Evolutionary conservation across 2,797 vertebrate species (phyloP).

Genomic region (Thripadectes ignobilis): DNA sequence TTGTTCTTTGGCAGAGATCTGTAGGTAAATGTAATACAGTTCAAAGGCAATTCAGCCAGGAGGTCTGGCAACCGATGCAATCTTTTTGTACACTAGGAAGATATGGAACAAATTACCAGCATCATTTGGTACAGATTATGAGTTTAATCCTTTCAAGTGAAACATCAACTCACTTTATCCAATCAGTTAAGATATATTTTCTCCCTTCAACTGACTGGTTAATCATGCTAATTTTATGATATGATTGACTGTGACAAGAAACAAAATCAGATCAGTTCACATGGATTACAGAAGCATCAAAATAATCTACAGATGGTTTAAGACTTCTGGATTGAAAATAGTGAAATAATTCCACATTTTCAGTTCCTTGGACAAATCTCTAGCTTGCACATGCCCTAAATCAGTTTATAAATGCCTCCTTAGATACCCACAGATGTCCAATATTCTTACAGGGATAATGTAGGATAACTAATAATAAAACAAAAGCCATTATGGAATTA

Average conservation of each 20-base stretch:
- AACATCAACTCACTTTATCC: not conserved
- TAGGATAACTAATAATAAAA: not conserved
- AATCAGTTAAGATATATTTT: not conserved
- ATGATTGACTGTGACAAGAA: not conserved
- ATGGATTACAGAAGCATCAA: not conserved
- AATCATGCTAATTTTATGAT: not conserved
- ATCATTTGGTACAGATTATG: not conserved
- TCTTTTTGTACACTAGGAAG: not conserved
- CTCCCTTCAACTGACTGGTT: not conserved
- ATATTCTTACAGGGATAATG: not conserved
- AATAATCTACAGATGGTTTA: not conserved
- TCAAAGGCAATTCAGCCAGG: not conserved
- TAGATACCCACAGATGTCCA: not conserved
- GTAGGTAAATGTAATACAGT: not conserved
- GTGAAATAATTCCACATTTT: not conserved
- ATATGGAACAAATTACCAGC: not conserved
- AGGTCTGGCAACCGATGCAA: not conserved
- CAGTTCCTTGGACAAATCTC: not conserved
- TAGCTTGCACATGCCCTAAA: not conserved
- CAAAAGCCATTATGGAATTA: not conserved
- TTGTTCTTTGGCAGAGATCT: not conserved
- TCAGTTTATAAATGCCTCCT: not conserved
- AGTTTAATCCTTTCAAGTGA: not conserved
- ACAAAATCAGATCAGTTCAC: not conserved
- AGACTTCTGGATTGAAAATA: not conserved